Conservation (phyloP, 2,797 vertebrate genomes). For the Leptodactylus fallax region DNA sequence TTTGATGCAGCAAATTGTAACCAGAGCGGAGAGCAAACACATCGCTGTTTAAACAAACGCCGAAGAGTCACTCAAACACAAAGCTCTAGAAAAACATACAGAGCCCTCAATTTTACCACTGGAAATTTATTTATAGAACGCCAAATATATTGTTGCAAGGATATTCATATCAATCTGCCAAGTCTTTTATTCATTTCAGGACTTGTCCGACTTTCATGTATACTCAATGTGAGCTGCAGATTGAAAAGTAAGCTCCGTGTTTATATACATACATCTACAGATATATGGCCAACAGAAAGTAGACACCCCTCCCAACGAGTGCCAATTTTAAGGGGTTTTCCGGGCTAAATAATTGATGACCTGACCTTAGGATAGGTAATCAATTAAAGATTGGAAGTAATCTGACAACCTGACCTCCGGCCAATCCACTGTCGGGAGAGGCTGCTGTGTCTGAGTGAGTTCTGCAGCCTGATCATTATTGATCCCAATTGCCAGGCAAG, state of each 20-base stretch:
- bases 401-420: too few relatives aligned
- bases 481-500: too few relatives aligned
- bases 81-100: slow-evolving; percentile 58
- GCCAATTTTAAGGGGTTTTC: too few relatives aligned
- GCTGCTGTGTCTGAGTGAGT: too few relatives aligned
- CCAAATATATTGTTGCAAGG: slow-evolving; percentile 61
- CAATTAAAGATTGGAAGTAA: too few relatives aligned
- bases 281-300: not conserved
- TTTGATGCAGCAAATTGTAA: slow-evolving; percentile 62
- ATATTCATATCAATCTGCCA: slow-evolving; percentile 56
- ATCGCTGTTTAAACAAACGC: slow-evolving; percentile 52
- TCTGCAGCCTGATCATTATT: too few relatives aligned
- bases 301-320: not conserved
- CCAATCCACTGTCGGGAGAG: too few relatives aligned
- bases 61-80: slow-evolving; percentile 55
- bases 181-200: slow-evolving; percentile 16
- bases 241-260: not conserved
- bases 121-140: slow-evolving; percentile 61
- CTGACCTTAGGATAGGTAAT: too few relatives aligned
- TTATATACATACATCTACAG: not conserved
- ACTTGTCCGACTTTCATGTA: slow-evolving; percentile 11
- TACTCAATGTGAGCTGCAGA: not conserved
- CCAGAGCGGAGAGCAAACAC: slow-evolving; percentile 55
- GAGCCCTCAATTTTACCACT: slow-evolving; percentile 52
- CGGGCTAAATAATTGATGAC: too few relatives aligned